A percentile compares a stretch with the other conserved stretches of the same genome.
phyloP scores from a whole-genome alignment of 2,797 vertebrate species.

The Sebastes steindachneri region DNA sequence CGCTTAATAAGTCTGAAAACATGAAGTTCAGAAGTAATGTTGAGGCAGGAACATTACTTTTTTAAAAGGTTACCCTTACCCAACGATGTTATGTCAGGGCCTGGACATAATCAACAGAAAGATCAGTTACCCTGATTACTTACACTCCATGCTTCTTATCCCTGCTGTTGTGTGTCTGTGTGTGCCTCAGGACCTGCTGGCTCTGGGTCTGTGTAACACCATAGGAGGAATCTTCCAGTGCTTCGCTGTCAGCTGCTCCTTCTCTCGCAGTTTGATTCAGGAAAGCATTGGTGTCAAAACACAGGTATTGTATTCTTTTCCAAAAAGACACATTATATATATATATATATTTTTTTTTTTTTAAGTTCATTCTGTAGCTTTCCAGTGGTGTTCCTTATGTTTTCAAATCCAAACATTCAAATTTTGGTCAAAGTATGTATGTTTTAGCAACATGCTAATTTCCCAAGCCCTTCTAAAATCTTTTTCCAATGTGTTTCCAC shows the following conservation, averaged over 20 bases:
- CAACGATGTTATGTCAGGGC: background rate
- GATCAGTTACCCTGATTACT: background rate
- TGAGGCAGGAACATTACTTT: background rate
- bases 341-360: too few relatives aligned
- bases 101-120: background rate
- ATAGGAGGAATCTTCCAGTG: slow-evolving; percentile 89
- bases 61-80: background rate
- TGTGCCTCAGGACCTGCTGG: slow-evolving; percentile 88
- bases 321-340: background rate
- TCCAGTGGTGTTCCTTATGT: too few relatives aligned
- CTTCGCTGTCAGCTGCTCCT: slow-evolving; percentile 89
- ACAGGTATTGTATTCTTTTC: slow-evolving; percentile 56
- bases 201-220: slow-evolving; percentile 90
- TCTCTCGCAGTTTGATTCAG: slow-evolving; percentile 91
- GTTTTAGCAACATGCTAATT: too few relatives aligned
- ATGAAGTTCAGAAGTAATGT: background rate
- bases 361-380: background rate
- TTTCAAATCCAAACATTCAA: too few relatives aligned
- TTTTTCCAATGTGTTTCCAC: too few relatives aligned
- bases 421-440: too few relatives aligned
- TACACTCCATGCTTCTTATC: background rate
- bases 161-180: background rate
- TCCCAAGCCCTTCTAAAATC: too few relatives aligned
- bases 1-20: too few relatives aligned
- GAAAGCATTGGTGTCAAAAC: slow-evolving; percentile 84